Percentiles rank a stretch among this genome's conserved stretches.
Evolutionary conservation across 2,113 vertebrate genomes (phyloP).

Genomic region (Cariama cristata): DNA sequence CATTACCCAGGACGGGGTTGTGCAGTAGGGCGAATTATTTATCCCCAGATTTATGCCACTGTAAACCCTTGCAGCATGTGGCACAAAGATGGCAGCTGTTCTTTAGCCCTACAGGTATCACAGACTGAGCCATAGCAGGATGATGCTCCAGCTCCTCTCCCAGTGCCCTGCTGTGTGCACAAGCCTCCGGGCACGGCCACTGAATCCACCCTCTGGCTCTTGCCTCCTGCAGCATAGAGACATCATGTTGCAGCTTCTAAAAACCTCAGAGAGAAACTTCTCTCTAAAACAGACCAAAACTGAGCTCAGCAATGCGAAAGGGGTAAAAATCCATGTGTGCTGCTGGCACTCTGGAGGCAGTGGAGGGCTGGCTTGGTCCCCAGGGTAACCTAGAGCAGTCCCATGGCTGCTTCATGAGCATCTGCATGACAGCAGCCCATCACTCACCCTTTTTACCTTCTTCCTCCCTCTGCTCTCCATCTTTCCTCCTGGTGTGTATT

Average conservation of each 20-base stretch:
- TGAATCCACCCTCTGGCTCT: not conserved
- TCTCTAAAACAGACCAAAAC: not conserved
- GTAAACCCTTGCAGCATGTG: not conserved
- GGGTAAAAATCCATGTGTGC: not conserved
- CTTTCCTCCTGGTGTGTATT: not conserved
- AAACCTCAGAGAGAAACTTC: not conserved
- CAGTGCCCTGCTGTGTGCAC: not conserved
- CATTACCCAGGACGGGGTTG: not conserved
- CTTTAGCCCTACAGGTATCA: not conserved
- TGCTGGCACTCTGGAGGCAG: not conserved
- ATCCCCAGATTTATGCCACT: not conserved
- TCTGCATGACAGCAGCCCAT: not conserved
- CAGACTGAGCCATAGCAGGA: accelerated
- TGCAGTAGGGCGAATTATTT: not conserved
- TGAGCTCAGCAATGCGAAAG: not conserved
- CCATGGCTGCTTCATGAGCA: not conserved
- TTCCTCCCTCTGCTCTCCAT: not conserved
- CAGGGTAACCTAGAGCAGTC: not conserved
- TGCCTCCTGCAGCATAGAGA: not conserved
- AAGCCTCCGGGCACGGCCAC: accelerated
- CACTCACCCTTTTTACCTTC: not conserved
- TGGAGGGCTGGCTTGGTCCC: not conserved
- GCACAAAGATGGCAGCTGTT: not conserved
- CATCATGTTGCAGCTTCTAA: not conserved
- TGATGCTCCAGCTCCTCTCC: not conserved